Evolutionary conservation across 2,113 vertebrate species (phyloP), one percentile per base, ranked within the genome.

Genomic region (Heptranchias perlo): DNA sequence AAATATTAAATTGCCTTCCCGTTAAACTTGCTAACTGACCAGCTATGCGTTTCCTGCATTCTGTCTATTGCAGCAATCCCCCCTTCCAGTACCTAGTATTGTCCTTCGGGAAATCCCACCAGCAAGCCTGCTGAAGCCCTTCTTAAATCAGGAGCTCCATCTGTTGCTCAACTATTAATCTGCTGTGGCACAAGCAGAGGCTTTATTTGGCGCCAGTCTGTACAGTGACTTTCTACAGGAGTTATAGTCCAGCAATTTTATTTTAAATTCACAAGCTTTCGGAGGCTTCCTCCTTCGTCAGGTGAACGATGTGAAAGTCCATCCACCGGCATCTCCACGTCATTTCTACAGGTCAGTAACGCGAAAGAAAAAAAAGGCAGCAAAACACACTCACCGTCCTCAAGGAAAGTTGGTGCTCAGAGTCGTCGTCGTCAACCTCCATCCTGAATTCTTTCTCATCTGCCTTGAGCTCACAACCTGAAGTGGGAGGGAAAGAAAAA

Each of bases 341-440:
- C n/a, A n/a, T n/a, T n/a, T n/a, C n/a, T n/a, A n/a, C n/a, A n/a
- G n/a, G 16, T 21, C 39, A 82, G 39, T 21, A 44, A 82, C 1
- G 78, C 23, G 78, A 82, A 44, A 82, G 39, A n/a, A n/a, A n/a
- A n/a, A n/a, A n/a, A n/a, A 21, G 14, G 16, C 14, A 4, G 21
- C 14, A 23, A n/a, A 21, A 47, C 78, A 18, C 21, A 95, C 94
- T 47, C 47, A 95, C 94, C 62, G 65, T 69, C 44, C 94, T 49
- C 25, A 95, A 62, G 11, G 94, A 95, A 47, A 95, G 94, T 47
- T 95, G 94, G 35, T 95, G 94, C 25, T 95, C 94, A 25, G 64
- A 28, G 1, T 31, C 65, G 35, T 95, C 94, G 28, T 69, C 94
- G 2, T 49, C 65, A 39, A 95, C 94, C 2, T 95, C 94, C 64